Conservation (phyloP, 2,888 invertebrate species). For the Julus scandinavius region DNA sequence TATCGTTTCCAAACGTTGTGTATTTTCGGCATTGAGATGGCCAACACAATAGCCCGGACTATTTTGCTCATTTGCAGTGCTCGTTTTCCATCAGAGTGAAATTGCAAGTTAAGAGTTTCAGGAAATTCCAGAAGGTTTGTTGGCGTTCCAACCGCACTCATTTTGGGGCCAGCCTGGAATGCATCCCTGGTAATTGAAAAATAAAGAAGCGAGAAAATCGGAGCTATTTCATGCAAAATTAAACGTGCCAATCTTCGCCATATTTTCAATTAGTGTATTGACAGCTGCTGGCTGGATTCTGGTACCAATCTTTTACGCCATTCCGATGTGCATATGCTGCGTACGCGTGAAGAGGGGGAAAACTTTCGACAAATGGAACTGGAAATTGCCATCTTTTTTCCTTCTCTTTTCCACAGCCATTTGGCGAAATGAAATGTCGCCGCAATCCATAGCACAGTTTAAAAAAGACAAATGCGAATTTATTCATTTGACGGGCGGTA, state of each 20-base stretch:
- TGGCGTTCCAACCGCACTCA: background rate
- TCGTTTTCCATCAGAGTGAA: background rate
- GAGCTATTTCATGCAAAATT: slow-evolving; percentile 21
- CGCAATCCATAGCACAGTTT: slow-evolving; percentile 16
- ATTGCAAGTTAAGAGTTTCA: background rate
- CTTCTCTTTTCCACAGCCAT: background rate
- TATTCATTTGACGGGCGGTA: background rate
- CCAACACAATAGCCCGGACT: background rate
- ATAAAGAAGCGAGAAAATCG: slow-evolving; percentile 21
- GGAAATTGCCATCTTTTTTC: slow-evolving; percentile 2
- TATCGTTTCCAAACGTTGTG: too few species aligned
- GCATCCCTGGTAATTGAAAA: slow-evolving; percentile 8
- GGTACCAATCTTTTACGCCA: slow-evolving; percentile 10
- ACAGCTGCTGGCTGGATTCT: background rate
- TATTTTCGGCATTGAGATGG: background rate
- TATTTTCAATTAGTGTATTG: slow-evolving; percentile 30
- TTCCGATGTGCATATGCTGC: background rate
- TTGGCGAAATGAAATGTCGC: slow-evolving; percentile 26
- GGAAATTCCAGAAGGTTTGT: background rate
- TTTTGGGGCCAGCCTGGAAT: background rate
- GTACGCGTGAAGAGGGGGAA: background rate
- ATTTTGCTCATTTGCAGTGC: background rate
- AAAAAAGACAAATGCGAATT: slow-evolving; percentile 30
- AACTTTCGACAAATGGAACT: background rate
- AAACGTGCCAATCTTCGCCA: slow-evolving; percentile 26